Evolutionary conservation across 2,888 invertebrate genomes (phyloP).

Genomic region (Himalopsyche anomala): DNA sequence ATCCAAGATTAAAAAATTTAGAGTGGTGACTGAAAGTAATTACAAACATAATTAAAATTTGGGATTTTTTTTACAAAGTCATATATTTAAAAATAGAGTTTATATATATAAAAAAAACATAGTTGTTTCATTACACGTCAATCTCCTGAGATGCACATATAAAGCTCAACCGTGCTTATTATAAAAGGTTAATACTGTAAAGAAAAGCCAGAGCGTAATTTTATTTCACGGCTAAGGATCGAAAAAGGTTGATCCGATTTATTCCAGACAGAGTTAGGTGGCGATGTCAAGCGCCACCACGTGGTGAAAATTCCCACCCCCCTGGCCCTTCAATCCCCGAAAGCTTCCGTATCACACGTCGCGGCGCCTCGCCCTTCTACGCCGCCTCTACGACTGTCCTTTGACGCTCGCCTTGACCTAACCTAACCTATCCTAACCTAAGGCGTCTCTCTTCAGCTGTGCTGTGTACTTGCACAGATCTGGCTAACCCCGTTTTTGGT

Average conservation of each 20-base stretch:
- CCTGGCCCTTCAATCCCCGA: neutral
- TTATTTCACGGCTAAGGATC: conserved; percentile 36
- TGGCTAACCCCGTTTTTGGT: conserved; percentile 1
- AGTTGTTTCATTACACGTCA: too few relatives aligned
- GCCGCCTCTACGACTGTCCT: conserved; percentile 40
- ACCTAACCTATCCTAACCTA: conserved; percentile 58
- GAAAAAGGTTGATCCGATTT: conserved; percentile 39
- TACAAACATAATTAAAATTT: too few relatives aligned
- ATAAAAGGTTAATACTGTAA: neutral
- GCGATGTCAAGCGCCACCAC: conserved; percentile 34
- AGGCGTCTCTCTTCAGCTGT: conserved; percentile 44
- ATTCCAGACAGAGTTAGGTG: conserved; percentile 22
- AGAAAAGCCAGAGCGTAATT: neutral
- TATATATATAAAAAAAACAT: too few relatives aligned
- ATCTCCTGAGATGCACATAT: too few relatives aligned
- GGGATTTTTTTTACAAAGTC: too few relatives aligned
- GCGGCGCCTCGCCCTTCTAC: conserved; percentile 39
- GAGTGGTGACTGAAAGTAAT: too few relatives aligned
- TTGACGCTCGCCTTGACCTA: conserved; percentile 52
- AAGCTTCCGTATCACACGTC: conserved; percentile 32
- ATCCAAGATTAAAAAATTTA: too few relatives aligned
- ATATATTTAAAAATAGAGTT: too few relatives aligned
- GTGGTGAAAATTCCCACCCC: conserved; percentile 2
- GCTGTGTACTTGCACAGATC: neutral
- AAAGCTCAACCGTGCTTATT: too few relatives aligned